phyloP scores from a whole-genome alignment of 2,797 vertebrate species.

The Helarctos malayanus region DNA sequence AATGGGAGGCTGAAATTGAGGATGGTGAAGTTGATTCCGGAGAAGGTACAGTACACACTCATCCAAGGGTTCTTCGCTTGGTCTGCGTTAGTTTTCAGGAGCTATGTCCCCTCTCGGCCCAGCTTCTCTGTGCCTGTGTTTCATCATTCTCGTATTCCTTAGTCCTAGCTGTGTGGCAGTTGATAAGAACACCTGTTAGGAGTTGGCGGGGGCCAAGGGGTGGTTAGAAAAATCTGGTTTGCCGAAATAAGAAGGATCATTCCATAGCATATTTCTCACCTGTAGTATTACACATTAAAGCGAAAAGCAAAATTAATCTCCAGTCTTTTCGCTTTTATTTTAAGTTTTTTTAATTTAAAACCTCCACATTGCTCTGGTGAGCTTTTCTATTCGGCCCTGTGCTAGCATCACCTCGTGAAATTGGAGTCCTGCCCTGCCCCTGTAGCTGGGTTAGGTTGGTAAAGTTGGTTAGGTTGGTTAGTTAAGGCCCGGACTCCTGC shows the following conservation, averaged over 20 bases:
- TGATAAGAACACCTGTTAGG: neutral
- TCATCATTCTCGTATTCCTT: neutral
- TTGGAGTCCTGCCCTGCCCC: constrained; percentile 52
- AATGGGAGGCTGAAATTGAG: neutral
- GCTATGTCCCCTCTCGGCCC: neutral
- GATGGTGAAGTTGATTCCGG: neutral
- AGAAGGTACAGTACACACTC: fast-evolving
- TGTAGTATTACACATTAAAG: neutral
- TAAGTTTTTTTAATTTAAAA: neutral
- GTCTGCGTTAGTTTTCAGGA: neutral
- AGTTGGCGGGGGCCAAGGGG: neutral
- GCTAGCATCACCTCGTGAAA: constrained; percentile 46
- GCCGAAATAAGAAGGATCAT: constrained; percentile 32
- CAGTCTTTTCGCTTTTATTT: neutral
- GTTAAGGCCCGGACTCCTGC: neutral
- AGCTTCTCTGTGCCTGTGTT: neutral
- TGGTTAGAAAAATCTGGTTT: neutral
- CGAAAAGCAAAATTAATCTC: neutral
- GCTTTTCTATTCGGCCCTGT: neutral
- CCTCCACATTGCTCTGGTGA: neutral
- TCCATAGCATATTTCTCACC: neutral
- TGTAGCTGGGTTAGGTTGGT: neutral
- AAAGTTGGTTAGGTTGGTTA: neutral
- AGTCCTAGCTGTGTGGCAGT: neutral
- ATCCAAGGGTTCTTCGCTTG: neutral